These are phyloP conservation scores for Misgurnus anguillicaudatus DNA, from an alignment of 2,113 vertebrate species.

Conservation along the genomic window DNA sequence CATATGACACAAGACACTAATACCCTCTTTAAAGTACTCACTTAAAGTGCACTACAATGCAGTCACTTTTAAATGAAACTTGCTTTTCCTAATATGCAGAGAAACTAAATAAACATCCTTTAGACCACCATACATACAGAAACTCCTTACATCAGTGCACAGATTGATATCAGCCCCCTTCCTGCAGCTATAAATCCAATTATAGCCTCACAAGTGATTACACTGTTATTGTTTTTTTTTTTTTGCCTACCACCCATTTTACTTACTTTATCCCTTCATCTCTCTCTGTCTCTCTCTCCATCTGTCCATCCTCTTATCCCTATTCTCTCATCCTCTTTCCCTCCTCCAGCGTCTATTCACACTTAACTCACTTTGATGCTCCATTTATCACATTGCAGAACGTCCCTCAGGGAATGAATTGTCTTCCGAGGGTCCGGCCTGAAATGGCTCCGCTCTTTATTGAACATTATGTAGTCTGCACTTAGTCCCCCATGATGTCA, in stretches of 20 bases:
- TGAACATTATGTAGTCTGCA: constrained; percentile 33
- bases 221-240: background rate
- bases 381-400: constrained; percentile 41
- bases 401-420: constrained; percentile 6
- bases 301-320: constrained; percentile 19
- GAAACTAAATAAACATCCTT: background rate
- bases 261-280: background rate
- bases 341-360: constrained; percentile 20
- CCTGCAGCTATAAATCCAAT: constrained; percentile 35
- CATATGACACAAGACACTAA: constrained; percentile 3
- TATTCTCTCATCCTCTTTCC: constrained; percentile 28
- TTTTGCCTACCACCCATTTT: constrained; percentile 8
- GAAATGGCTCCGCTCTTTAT: background rate
- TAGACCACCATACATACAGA: too few species aligned
- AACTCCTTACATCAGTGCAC: background rate
- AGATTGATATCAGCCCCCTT: constrained; percentile 32
- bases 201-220: constrained; percentile 19
- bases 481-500: constrained; percentile 5
- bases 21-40: background rate
- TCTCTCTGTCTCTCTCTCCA: constrained; percentile 4
- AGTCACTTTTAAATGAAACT: background rate
- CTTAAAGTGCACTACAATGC: background rate
- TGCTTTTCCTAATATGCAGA: background rate
- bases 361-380: constrained; percentile 47
- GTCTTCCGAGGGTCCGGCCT: background rate